Conservation (phyloP, 2,888 invertebrate genomes). For the Cerastoderma edule region DNA sequence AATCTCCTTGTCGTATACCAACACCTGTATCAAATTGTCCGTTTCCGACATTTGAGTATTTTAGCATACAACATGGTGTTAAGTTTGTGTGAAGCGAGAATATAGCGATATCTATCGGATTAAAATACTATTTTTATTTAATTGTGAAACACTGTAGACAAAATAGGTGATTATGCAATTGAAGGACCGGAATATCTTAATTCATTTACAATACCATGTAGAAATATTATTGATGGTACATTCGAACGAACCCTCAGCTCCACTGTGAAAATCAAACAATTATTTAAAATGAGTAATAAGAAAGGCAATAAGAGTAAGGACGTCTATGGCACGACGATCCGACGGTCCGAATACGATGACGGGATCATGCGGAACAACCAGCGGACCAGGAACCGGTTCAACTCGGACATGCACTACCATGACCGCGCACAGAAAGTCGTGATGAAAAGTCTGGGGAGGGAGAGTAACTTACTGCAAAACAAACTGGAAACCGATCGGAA, state of each 20-base stretch:
- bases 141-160: background rate
- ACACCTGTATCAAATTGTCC: background rate
- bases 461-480: conserved; percentile 58
- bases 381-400: conserved; percentile 67
- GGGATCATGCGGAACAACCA: conserved; percentile 68
- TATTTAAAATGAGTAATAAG: conserved; percentile 31
- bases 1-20: too few species aligned
- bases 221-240: background rate
- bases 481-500: conserved; percentile 55
- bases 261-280: background rate
- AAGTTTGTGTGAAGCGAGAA: conserved; percentile 1
- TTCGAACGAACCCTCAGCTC: background rate
- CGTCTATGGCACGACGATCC: conserved; percentile 47
- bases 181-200: background rate
- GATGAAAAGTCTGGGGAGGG: conserved; percentile 68
- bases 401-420: conserved; percentile 65
- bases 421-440: conserved; percentile 72
- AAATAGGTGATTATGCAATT: background rate
- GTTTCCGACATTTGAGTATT: background rate
- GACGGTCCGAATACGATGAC: conserved; percentile 76
- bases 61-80: too few species aligned
- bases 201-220: background rate
- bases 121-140: background rate
- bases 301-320: conserved; percentile 44
- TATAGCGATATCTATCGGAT: background rate